phyloP scores from a whole-genome alignment of 2,113 vertebrate genomes.

The Nettapus auritus region DNA sequence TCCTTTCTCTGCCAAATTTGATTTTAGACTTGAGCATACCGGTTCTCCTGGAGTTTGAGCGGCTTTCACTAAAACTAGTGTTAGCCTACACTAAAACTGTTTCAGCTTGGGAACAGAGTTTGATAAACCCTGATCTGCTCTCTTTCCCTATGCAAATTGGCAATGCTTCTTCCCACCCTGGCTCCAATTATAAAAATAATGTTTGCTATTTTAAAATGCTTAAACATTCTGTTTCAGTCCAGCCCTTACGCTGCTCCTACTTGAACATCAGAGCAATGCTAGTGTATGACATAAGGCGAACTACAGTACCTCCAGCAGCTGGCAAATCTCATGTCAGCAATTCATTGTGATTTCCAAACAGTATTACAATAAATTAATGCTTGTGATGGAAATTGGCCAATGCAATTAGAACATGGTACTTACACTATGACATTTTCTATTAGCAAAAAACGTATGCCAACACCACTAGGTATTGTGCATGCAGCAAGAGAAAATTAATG shows the following conservation, averaged over 20 bases:
- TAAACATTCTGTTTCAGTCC: neutral
- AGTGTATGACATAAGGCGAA: rapidly evolving
- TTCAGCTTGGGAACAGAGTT: neutral
- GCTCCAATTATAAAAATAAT: neutral
- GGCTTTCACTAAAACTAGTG: neutral
- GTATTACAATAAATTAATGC: constrained; percentile 46
- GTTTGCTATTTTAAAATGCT: neutral
- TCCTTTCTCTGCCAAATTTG: neutral
- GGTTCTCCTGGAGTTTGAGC: neutral
- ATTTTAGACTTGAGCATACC: neutral
- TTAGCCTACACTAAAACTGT: neutral
- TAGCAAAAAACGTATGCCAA: neutral
- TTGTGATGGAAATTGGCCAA: constrained; percentile 40
- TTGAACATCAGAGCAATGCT: neutral
- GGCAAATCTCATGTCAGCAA: neutral
- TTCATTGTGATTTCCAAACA: neutral
- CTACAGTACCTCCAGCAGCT: neutral
- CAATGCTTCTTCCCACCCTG: neutral
- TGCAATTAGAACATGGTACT: constrained; percentile 11
- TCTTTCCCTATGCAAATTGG: neutral
- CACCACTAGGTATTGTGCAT: neutral
- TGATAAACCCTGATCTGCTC: neutral
- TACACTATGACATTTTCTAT: constrained; percentile 41
- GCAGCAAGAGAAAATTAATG: neutral
- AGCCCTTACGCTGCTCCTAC: neutral